Evolutionary conservation across 2,113 vertebrate genomes (phyloP).

Genomic region (Mus spicilegus): DNA sequence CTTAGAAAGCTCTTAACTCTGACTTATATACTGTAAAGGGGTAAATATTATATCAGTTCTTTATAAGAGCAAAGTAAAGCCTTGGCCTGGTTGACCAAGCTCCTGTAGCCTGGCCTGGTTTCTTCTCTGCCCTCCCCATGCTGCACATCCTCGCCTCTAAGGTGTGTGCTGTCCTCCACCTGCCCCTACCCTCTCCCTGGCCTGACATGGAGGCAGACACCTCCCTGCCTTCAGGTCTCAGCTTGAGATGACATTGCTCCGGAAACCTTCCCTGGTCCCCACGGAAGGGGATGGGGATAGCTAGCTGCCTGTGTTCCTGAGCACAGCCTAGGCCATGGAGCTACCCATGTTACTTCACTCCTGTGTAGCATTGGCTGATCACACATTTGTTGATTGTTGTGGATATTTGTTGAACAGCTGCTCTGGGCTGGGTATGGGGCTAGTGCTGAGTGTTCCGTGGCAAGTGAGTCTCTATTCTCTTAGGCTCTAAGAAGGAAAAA

Average conservation of each 20-base stretch:
- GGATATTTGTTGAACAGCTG: not conserved
- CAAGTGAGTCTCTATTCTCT: not conserved
- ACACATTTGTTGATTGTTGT: not conserved
- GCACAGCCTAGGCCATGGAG: too few relatives aligned
- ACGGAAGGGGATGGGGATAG: not conserved
- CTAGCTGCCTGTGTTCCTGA: not conserved
- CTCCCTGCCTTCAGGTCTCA: not conserved
- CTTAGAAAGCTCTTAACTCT: constrained; percentile 15
- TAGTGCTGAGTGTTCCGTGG: not conserved
- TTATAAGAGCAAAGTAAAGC: not conserved
- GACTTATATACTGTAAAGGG: not conserved
- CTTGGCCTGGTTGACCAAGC: not conserved
- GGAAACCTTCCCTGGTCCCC: not conserved
- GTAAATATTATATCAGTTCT: not conserved
- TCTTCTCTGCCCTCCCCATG: not conserved
- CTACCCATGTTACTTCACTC: not conserved
- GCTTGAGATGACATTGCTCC: not conserved
- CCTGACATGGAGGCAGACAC: not conserved
- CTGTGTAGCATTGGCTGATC: not conserved
- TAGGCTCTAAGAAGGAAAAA: constrained; percentile 24
- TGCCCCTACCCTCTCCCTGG: not conserved
- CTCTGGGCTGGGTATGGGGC: not conserved
- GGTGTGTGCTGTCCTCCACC: not conserved
- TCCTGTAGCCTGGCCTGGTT: not conserved
- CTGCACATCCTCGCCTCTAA: not conserved